Evolutionary conservation across 2,113 vertebrate genomes (phyloP).

Genomic region (Macheiramphus alcinus): DNA sequence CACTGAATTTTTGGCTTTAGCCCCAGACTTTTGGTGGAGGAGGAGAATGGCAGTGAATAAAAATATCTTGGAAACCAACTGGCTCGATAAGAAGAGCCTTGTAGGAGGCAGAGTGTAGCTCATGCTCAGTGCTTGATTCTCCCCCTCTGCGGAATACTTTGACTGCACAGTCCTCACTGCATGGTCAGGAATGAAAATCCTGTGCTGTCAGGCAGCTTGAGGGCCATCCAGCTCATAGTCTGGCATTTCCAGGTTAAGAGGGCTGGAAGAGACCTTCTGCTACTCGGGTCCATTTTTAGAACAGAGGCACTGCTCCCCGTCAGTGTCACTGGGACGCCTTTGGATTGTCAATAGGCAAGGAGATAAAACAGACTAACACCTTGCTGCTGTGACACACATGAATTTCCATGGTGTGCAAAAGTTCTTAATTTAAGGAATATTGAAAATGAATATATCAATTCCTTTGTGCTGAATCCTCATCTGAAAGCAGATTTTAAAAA

Average conservation of each 20-base stretch:
- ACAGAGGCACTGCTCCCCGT: neutral
- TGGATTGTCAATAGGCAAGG: neutral
- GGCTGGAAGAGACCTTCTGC: neutral
- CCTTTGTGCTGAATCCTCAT: neutral
- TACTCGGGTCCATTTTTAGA: conserved; percentile 46
- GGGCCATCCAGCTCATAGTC: neutral
- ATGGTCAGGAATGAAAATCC: neutral
- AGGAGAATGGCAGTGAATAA: neutral
- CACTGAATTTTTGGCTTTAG: neutral
- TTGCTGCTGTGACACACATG: neutral
- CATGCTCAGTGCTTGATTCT: neutral
- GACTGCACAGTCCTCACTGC: neutral
- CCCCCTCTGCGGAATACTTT: neutral
- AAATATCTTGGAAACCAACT: conserved; percentile 16
- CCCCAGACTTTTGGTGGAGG: neutral
- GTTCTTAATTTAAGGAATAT: neutral
- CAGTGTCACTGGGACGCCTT: neutral
- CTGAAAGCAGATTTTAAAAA: neutral
- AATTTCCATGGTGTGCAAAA: neutral
- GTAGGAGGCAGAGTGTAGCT: neutral
- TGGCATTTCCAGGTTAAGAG: neutral
- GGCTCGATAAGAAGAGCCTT: neutral
- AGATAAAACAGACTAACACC: neutral
- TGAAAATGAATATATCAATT: neutral
- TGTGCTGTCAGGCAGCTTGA: neutral